A percentile compares a stretch with the other conserved stretches of the same genome.
These are phyloP conservation scores for Sardina pilchardus DNA, from an alignment of 2,113 vertebrate genomes.

Conservation along the genomic window DNA sequence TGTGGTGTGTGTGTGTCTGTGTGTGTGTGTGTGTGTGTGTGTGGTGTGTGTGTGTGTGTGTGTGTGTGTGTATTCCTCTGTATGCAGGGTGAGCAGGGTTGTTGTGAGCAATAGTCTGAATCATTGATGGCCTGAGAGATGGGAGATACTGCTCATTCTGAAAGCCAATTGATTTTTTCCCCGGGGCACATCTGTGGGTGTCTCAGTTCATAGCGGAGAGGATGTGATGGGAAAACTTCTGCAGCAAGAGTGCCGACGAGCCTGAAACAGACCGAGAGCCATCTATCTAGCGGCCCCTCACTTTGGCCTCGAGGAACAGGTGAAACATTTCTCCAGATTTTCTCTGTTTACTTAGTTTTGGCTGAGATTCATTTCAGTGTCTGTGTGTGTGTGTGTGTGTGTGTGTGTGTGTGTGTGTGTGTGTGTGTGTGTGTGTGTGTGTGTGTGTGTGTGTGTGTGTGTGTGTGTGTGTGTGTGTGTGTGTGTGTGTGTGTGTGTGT, in stretches of 20 bases:
- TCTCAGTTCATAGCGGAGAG: background rate
- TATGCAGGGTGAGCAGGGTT: background rate
- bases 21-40: background rate
- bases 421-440: background rate
- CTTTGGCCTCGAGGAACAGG: background rate
- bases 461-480: background rate
- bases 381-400: background rate
- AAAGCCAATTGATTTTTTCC: constrained; percentile 3
- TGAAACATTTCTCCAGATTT: background rate
- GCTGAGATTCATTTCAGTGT: background rate
- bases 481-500: too few relatives aligned
- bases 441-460: background rate
- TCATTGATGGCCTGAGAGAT: background rate
- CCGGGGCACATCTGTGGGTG: background rate
- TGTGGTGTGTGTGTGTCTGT: background rate
- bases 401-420: background rate
- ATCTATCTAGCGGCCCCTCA: background rate
- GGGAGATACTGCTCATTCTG: background rate
- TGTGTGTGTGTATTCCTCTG: background rate
- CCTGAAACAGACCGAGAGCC: background rate
- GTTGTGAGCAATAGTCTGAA: background rate
- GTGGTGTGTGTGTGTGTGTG: background rate
- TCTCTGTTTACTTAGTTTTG: background rate
- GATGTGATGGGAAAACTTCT: background rate
- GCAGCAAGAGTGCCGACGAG: background rate